phyloP scores from a whole-genome alignment of 2,797 vertebrate genomes.

The Cirrhinus molitorella region DNA sequence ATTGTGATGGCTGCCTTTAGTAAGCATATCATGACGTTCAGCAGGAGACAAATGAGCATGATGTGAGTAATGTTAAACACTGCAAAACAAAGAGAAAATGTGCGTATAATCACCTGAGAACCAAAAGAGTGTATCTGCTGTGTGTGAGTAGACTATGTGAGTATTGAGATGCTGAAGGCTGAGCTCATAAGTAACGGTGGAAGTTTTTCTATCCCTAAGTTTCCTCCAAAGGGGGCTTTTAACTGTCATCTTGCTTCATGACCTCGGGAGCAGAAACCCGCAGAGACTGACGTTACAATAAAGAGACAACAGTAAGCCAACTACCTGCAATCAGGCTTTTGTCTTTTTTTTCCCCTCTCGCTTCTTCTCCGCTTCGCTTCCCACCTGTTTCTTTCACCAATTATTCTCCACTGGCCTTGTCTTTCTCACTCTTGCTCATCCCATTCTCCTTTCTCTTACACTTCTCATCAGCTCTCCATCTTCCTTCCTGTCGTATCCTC shows the following conservation, averaged over 20 bases:
- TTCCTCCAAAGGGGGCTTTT: constrained; percentile 18
- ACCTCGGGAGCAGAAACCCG: constrained; percentile 22
- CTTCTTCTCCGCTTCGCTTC: neutral
- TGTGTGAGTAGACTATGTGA: constrained; percentile 13
- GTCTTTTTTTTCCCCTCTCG: constrained; percentile 1
- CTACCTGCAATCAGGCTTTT: constrained; percentile 30
- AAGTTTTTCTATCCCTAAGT: neutral
- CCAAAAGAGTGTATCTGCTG: constrained; percentile 26
- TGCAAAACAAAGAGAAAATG: constrained; percentile 22
- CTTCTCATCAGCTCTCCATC: neutral
- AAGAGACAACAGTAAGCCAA: constrained; percentile 32
- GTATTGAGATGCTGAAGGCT: constrained; percentile 17
- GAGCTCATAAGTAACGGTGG: constrained; percentile 26
- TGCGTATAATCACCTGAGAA: constrained; percentile 43
- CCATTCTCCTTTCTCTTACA: neutral
- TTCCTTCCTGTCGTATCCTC: neutral
- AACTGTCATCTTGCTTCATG: constrained; percentile 24
- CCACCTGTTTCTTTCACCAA: constrained; percentile 25
- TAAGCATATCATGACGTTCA: constrained; percentile 21
- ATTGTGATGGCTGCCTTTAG: constrained; percentile 31
- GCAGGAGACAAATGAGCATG: constrained; percentile 23
- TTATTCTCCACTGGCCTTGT: constrained; percentile 23
- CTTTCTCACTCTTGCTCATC: constrained; percentile 36
- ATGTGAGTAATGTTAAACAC: constrained; percentile 42
- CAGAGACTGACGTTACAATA: constrained; percentile 34